phyloP scores from a whole-genome alignment of 2,113 vertebrate species.

The Tachuris rubrigastra region DNA sequence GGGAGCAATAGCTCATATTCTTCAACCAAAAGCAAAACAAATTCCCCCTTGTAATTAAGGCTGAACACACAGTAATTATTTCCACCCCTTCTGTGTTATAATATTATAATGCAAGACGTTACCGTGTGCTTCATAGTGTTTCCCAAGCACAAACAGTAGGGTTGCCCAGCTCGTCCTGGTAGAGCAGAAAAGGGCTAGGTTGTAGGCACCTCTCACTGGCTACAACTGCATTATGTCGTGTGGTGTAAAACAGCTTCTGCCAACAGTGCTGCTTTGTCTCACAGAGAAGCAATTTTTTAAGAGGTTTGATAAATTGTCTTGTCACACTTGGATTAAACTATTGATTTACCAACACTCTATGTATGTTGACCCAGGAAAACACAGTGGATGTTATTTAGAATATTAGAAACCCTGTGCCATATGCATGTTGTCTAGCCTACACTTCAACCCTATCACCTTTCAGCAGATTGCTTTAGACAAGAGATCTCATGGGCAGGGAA shows the following conservation, averaged over 20 bases:
- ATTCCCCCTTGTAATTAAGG: constrained; percentile 36
- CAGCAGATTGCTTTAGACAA: constrained; percentile 85
- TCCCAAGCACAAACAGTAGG: constrained; percentile 24
- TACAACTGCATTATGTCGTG: not conserved
- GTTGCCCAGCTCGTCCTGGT: constrained; percentile 51
- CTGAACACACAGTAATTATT: constrained; percentile 55
- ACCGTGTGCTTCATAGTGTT: constrained; percentile 54
- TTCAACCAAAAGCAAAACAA: constrained; percentile 3
- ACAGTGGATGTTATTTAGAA: constrained; percentile 75
- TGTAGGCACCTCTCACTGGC: constrained; percentile 22
- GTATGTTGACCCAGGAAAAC: constrained; percentile 71
- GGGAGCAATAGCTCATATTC: not conserved
- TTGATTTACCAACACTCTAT: constrained; percentile 76
- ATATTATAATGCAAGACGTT: constrained; percentile 48
- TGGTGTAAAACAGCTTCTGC: constrained; percentile 55
- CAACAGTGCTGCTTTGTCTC: constrained; percentile 56
- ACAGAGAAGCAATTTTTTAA: constrained; percentile 36
- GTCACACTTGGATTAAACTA: constrained; percentile 74
- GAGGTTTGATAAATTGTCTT: constrained; percentile 73
- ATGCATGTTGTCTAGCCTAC: constrained; percentile 80
- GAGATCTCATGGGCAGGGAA: constrained; percentile 82
- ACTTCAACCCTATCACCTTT: constrained; percentile 82
- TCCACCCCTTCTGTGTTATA: constrained; percentile 16
- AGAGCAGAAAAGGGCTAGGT: not conserved
- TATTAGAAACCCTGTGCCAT: constrained; percentile 80